A percentile compares a stretch with the other conserved stretches of the same genome.
Conservation (phyloP, 2,797 vertebrate genomes). For the Calcarius lapponicus region DNA sequence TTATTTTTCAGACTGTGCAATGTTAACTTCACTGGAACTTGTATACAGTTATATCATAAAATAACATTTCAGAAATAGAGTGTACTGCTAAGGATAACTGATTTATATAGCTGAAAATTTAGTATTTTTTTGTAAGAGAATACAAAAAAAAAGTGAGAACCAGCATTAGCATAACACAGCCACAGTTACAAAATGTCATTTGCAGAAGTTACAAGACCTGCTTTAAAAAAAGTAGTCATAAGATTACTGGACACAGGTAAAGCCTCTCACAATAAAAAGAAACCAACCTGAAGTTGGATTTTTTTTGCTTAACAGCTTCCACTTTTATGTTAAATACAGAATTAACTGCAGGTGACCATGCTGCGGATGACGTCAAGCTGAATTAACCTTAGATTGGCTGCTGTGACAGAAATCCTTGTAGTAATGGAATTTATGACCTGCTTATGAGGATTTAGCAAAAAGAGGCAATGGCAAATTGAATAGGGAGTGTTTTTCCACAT, state of each 20-base stretch:
- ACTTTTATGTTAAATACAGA: not conserved
- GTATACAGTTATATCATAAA: not conserved
- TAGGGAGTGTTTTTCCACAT: not conserved
- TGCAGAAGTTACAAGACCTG: not conserved
- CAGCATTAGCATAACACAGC: not conserved
- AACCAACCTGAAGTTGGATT: not conserved
- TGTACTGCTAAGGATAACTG: not conserved
- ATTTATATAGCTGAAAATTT: not conserved
- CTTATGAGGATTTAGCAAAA: not conserved
- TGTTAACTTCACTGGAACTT: not conserved
- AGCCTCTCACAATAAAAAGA: not conserved
- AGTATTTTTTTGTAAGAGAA: not conserved
- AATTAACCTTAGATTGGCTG: not conserved
- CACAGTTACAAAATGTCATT: not conserved
- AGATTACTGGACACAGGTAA: not conserved
- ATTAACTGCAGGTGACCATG: not conserved
- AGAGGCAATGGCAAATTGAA: constrained; percentile 1
- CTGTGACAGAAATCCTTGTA: not conserved
- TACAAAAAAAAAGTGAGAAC: not conserved
- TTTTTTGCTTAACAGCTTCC: not conserved
- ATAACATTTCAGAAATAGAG: not conserved
- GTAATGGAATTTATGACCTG: not conserved
- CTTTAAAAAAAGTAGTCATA: not conserved
- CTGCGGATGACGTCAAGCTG: not conserved
- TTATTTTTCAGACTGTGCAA: not conserved